phyloP scores from a whole-genome alignment of 1,140 invertebrate species.

The Parapsyche elsis region DNA sequence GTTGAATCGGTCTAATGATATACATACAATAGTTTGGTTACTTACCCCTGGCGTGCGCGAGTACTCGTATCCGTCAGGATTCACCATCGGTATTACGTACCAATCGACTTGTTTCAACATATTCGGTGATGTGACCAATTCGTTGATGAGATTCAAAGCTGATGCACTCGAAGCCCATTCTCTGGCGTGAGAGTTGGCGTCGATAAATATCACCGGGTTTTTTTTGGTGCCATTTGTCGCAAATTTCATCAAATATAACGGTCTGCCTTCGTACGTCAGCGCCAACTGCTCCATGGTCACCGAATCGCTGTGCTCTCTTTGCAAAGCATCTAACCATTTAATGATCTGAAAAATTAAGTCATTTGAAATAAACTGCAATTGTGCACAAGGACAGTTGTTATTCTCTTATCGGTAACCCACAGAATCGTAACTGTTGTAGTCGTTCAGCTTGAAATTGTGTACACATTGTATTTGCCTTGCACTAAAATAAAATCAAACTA shows the following conservation, averaged over 20 bases:
- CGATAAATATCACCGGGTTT: conserved; percentile 65
- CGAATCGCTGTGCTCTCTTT: conserved; percentile 55
- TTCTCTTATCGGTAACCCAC: neutral
- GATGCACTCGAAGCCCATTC: conserved; percentile 79
- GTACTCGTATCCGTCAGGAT: conserved; percentile 74
- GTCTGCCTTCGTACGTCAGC: conserved; percentile 61
- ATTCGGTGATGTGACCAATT: conserved; percentile 65
- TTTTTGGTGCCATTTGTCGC: conserved; percentile 58
- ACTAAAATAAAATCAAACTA: no score
- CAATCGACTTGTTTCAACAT: conserved; percentile 71
- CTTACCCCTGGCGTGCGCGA: conserved; percentile 58
- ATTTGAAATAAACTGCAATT: no score
- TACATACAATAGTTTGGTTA: neutral
- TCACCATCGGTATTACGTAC: conserved; percentile 73
- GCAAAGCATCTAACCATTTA: neutral
- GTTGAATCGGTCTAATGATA: neutral
- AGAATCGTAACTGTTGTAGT: neutral
- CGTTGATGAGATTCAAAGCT: conserved; percentile 72
- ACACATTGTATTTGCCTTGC: no score
- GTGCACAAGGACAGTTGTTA: no score
- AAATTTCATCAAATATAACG: conserved; percentile 62
- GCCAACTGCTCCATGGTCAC: conserved; percentile 60
- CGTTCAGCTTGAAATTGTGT: neutral
- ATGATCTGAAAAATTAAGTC: neutral
- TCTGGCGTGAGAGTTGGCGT: conserved; percentile 71